Base-by-base conservation (phyloP, 2,113 vertebrate genomes). In the Daphoenositta chrysoptera region DNA sequence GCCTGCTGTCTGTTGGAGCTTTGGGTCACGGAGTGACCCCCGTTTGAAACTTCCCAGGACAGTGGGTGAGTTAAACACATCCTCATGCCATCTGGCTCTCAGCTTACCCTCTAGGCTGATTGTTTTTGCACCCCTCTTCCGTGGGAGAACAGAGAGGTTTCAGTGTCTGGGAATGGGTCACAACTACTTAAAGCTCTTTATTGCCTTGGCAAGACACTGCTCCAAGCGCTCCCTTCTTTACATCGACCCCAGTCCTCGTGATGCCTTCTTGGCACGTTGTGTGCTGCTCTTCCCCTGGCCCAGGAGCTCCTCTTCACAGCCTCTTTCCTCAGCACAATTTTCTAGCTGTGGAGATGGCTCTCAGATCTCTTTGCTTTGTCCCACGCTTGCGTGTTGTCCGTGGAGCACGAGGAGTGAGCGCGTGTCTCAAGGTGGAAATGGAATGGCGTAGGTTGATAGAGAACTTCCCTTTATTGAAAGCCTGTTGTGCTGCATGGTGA, bases 171-270 rank as follows among this genome's bases (percentile, higher is more conserved):
- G 69, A 92, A 35, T 11, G n/a, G 83, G 57, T 92, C 73, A 58
- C 54, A 61, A 18, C 47, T 76, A 45, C 39, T 94, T 88, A 69
- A 85, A 92, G 68, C 82, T 92, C 39, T 83, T 77, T 69, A 51
- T 63, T 88, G 42, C 71, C 39, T 81, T 68, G 37, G n/a, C 35
- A 87, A 15, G 56, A 61, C 11, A 1, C 40, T 68, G 56, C 11
- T 92, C 75, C 31, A 10, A 45, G n/a, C 5, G 2, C 30, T 93
- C 11, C 51, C 16, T 45, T 50, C 24, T 68, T 84, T 57, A 13
- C n/a, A 1, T 64, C 88, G 71, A 33, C 27, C 71, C 63, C 54
- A 17, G 40, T 54, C 50, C 19, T 27, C 33, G 72, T 63, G 75
- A 33, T 80, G 63, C 37, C 40, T 47, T 42, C 22, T 57, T 86